A percentile compares a stretch with the other conserved stretches of the same genome.
These are phyloP conservation scores for Nymphicus hollandicus DNA, from an alignment of 2,113 vertebrate genomes.

Conservation along the genomic window DNA sequence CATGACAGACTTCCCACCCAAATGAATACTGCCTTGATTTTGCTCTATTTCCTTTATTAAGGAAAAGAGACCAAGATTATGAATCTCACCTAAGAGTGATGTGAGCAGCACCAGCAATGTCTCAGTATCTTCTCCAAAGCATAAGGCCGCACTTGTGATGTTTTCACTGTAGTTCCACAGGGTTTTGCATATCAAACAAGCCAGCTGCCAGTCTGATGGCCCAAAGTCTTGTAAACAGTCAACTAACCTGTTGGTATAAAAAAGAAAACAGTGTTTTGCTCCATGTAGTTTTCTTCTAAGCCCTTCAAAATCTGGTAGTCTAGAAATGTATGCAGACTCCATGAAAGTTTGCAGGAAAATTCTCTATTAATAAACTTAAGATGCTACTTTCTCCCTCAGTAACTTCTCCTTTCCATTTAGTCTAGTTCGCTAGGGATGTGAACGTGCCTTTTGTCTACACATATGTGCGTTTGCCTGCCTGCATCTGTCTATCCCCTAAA, in stretches of 20 bases:
- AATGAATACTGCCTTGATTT: background rate
- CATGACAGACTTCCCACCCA: background rate
- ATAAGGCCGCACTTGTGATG: background rate
- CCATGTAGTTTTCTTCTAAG: background rate
- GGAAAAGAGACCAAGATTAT: background rate
- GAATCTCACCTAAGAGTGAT: slow-evolving; percentile 79
- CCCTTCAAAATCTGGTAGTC: background rate
- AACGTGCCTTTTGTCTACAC: background rate
- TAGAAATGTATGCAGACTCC: background rate
- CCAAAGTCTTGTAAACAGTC: slow-evolving; percentile 91
- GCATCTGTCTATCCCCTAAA: background rate
- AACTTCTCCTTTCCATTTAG: background rate
- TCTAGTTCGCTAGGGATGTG: background rate
- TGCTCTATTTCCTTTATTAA: background rate
- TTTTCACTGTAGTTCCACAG: slow-evolving; percentile 90
- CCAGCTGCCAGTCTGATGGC: slow-evolving; percentile 89
- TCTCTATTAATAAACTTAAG: background rate
- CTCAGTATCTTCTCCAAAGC: slow-evolving; percentile 71
- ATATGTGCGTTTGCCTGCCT: accelerated
- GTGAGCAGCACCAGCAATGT: slow-evolving; percentile 76
- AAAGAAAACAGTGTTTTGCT: background rate
- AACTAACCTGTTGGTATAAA: slow-evolving; percentile 76
- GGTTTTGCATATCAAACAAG: slow-evolving; percentile 88
- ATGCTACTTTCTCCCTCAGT: background rate
- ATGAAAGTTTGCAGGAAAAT: background rate